These are phyloP conservation scores for Epinephelus fuscoguttatus DNA, from an alignment of 2,113 vertebrate genomes.

Conservation along the genomic window DNA sequence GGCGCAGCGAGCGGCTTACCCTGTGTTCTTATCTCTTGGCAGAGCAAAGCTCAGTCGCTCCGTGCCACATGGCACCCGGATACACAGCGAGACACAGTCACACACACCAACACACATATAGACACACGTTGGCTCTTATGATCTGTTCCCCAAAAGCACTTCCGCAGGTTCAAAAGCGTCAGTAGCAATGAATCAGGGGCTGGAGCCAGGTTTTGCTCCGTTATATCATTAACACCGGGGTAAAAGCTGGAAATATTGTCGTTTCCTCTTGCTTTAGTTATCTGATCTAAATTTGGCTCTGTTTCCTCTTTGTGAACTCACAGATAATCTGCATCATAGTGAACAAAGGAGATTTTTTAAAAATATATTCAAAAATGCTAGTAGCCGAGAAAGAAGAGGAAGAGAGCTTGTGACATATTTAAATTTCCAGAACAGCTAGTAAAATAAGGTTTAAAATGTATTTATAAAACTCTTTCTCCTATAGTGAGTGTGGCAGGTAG, in stretches of 20 bases:
- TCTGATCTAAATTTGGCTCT: slow-evolving; percentile 17
- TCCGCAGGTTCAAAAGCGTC: slow-evolving; percentile 72
- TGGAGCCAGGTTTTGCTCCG: slow-evolving; percentile 36
- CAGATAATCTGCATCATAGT: background rate
- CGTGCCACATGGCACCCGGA: slow-evolving; percentile 82
- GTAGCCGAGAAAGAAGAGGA: background rate
- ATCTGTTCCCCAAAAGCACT: slow-evolving; percentile 71
- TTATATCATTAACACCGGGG: slow-evolving; percentile 55
- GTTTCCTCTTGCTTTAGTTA: background rate
- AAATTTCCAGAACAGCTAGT: background rate
- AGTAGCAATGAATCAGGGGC: slow-evolving; percentile 50
- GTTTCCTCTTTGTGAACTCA: slow-evolving; percentile 4
- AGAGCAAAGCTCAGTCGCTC: slow-evolving; percentile 74
- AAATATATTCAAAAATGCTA: background rate
- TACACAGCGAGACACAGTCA: slow-evolving; percentile 64
- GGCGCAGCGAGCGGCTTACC: slow-evolving; percentile 72
- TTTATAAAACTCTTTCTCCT: background rate
- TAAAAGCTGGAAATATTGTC: slow-evolving; percentile 6
- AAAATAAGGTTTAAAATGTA: background rate
- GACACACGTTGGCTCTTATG: slow-evolving; percentile 62
- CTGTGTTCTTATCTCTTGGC: slow-evolving; percentile 81
- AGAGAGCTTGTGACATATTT: background rate
- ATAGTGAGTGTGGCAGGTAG: background rate
- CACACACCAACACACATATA: slow-evolving; percentile 58
- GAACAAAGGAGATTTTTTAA: background rate